Conservation (phyloP, 2,797 vertebrate genomes). For the Moxostoma hubbsi region DNA sequence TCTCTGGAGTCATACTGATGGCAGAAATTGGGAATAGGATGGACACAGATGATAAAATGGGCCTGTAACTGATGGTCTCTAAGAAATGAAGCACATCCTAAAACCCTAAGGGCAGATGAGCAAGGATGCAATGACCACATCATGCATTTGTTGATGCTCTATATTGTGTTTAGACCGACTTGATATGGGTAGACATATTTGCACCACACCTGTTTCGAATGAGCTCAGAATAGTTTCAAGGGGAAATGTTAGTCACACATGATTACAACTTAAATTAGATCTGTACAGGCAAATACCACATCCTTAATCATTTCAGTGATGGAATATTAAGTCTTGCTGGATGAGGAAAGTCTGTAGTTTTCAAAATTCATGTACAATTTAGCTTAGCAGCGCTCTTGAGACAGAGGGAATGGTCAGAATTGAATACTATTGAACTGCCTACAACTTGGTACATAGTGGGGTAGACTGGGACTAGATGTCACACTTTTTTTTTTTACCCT, state of each 20-base stretch:
- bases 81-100: slow-evolving; percentile 64
- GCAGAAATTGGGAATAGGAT: slow-evolving; percentile 56
- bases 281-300: too few relatives aligned
- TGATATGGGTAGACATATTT: background rate
- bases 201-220: background rate
- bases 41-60: slow-evolving; percentile 54
- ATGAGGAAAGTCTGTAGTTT: too few relatives aligned
- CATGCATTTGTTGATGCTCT: slow-evolving; percentile 9
- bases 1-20: slow-evolving; percentile 34
- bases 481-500: background rate
- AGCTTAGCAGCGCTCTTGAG: background rate
- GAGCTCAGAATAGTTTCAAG: background rate
- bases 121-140: slow-evolving; percentile 26
- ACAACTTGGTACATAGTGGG: too few relatives aligned
- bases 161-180: slow-evolving; percentile 8
- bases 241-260: too few relatives aligned
- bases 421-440: too few relatives aligned
- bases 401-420: background rate
- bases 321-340: too few relatives aligned
- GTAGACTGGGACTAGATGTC: background rate
- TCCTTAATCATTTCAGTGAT: too few relatives aligned
- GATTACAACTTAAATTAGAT: too few relatives aligned
- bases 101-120: slow-evolving; percentile 7
- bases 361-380: background rate
- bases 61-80: slow-evolving; percentile 53